A percentile compares a stretch with the other conserved stretches of the same genome.
phyloP scores from a whole-genome alignment of 2,113 vertebrate genomes.

The Pachypanchax playfairii region DNA sequence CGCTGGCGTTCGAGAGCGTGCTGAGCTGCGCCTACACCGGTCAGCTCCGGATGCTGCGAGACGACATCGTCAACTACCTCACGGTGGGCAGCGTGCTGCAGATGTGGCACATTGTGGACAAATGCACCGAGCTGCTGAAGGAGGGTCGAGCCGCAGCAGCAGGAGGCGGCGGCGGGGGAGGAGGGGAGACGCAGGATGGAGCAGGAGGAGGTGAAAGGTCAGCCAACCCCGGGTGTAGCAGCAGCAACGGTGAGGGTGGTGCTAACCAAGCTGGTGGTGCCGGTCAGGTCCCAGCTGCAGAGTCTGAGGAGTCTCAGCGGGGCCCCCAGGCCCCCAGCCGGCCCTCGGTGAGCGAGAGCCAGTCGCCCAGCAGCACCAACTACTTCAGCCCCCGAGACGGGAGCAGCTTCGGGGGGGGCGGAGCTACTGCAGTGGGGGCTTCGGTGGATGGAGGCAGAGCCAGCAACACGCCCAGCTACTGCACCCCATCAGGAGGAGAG shows the following conservation, averaged over 20 bases:
- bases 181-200: conserved; percentile 36
- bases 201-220: conserved; percentile 5
- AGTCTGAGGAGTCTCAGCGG: conserved; percentile 60
- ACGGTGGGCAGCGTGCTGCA: conserved; percentile 94
- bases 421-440: conserved; percentile 39
- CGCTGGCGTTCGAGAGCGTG: conserved; percentile 89
- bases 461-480: conserved; percentile 78
- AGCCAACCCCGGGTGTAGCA: conserved; percentile 55
- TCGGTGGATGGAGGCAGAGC: conserved; percentile 56
- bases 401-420: conserved; percentile 61
- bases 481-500: conserved; percentile 76
- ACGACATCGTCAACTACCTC: conserved; percentile 92
- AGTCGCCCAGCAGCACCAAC: conserved; percentile 91
- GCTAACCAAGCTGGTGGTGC: conserved; percentile 46
- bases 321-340: conserved; percentile 68
- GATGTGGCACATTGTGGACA: conserved; percentile 98
- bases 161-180: conserved; percentile 9
- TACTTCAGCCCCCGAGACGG: conserved; percentile 89
- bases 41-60: conserved; percentile 85
- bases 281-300: conserved; percentile 15
- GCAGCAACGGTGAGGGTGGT: conserved; percentile 57
- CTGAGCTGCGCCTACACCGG: conserved; percentile 91
- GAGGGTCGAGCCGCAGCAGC: conserved; percentile 63
- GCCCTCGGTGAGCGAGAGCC: conserved; percentile 82
- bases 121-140: conserved; percentile 91